phyloP scores from a whole-genome alignment of 2,113 vertebrate species.

The Phylloscopus trochiloides region DNA sequence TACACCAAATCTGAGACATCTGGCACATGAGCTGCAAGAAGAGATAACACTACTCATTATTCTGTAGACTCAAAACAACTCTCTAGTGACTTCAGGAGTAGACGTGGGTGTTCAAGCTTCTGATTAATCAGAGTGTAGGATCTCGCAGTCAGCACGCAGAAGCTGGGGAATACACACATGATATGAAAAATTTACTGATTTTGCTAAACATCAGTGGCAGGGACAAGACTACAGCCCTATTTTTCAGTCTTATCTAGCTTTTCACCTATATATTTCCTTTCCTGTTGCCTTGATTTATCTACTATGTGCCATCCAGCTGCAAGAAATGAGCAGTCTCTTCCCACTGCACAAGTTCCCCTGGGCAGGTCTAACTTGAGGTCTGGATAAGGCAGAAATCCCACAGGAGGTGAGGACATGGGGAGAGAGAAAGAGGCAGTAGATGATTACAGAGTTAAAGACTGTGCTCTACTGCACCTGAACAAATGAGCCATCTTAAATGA shows the following conservation, averaged over 20 bases:
- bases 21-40: constrained; percentile 4
- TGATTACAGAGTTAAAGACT: background rate
- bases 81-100: constrained; percentile 17
- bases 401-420: background rate
- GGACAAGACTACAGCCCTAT: background rate
- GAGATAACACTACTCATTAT: constrained; percentile 1
- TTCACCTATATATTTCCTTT: background rate
- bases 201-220: background rate
- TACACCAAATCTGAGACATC: constrained; percentile 10
- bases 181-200: constrained; percentile 32
- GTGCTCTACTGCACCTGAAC: background rate
- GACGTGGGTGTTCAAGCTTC: constrained; percentile 1
- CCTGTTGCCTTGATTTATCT: background rate
- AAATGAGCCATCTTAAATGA: background rate
- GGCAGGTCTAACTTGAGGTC: background rate
- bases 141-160: background rate
- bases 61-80: background rate
- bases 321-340: background rate
- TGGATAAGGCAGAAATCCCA: background rate
- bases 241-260: constrained; percentile 38
- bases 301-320: background rate
- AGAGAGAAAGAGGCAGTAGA: background rate
- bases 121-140: constrained; percentile 34
- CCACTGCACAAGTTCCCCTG: background rate
- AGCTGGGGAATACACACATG: background rate